A percentile compares a stretch with the other conserved stretches of the same genome.
phyloP scores from a whole-genome alignment of 2,888 invertebrate species.

The Rapana venosa region DNA sequence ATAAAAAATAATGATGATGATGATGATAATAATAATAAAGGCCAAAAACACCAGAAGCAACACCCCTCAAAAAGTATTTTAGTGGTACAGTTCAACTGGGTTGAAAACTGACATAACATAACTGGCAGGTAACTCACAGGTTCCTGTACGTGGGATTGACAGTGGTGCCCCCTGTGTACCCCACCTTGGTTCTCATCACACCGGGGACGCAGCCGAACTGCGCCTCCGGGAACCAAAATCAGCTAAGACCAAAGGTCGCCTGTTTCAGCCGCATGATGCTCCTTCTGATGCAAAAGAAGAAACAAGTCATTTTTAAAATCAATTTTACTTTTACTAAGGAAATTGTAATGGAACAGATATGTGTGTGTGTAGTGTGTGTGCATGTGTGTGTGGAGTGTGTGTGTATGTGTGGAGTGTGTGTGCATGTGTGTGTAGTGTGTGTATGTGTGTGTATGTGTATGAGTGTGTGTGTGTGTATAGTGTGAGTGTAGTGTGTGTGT shows the following conservation, averaged over 20 bases:
- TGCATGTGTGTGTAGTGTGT: neutral
- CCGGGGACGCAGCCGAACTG: constrained; percentile 82
- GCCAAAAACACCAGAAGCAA: too few species aligned
- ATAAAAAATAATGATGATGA: too few species aligned
- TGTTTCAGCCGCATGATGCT: constrained; percentile 46
- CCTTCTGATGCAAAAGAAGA: neutral
- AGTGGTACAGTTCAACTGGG: too few species aligned
- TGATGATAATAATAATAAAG: too few species aligned
- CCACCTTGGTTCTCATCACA: constrained; percentile 93
- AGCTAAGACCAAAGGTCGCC: constrained; percentile 73
- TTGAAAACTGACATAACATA: neutral
- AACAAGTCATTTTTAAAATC: too few species aligned
- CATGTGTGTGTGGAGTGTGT: neutral
- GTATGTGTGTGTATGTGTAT: neutral
- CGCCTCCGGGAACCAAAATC: constrained; percentile 76
- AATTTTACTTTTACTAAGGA: too few species aligned
- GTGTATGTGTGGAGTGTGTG: neutral
- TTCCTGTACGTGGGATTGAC: constrained; percentile 89
- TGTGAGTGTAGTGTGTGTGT: neutral
- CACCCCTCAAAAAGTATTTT: neutral
- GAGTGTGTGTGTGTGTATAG: neutral
- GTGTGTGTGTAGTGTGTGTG: constrained; percentile 8
- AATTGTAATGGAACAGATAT: neutral
- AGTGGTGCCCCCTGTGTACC: constrained; percentile 92
- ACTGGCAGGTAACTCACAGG: constrained; percentile 84